Evolutionary conservation across 2,888 invertebrate genomes (phyloP).

Genomic region (Acleris emargana): DNA sequence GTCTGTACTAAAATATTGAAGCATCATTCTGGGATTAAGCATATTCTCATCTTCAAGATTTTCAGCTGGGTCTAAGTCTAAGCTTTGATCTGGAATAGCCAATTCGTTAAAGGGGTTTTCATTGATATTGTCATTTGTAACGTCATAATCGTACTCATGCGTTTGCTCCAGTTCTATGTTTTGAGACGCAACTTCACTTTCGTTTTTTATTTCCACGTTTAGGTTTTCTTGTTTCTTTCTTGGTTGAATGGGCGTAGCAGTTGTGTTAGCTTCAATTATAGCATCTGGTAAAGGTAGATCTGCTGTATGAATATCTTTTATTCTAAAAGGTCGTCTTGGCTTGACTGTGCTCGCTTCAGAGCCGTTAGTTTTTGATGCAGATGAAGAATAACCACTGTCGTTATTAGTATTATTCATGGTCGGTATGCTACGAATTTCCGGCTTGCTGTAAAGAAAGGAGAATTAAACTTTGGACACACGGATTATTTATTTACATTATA

Average conservation of each 20-base stretch:
- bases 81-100: conserved; percentile 13
- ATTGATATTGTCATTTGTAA: background rate
- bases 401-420: conserved; percentile 17
- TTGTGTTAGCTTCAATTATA: conserved; percentile 37
- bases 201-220: background rate
- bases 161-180: background rate
- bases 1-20: conserved; percentile 55
- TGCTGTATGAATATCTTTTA: conserved; percentile 60
- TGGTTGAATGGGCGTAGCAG: background rate
- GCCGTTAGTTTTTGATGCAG: conserved; percentile 11
- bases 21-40: conserved; percentile 68
- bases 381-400: conserved; percentile 3
- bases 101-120: conserved; percentile 10
- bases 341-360: conserved; percentile 36
- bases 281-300: conserved; percentile 48
- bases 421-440: conserved; percentile 20
- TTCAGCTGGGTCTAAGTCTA: conserved; percentile 15
- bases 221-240: background rate
- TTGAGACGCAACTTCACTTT: conserved; percentile 1
- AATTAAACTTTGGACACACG: background rate
- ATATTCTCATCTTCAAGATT: conserved; percentile 42
- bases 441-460: conserved; percentile 44
- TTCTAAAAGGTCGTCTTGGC: conserved; percentile 61
- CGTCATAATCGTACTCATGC: background rate
- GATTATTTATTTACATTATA: background rate